Base-by-base conservation (phyloP, 2,888 invertebrate species). In the Bombylius major region DNA sequence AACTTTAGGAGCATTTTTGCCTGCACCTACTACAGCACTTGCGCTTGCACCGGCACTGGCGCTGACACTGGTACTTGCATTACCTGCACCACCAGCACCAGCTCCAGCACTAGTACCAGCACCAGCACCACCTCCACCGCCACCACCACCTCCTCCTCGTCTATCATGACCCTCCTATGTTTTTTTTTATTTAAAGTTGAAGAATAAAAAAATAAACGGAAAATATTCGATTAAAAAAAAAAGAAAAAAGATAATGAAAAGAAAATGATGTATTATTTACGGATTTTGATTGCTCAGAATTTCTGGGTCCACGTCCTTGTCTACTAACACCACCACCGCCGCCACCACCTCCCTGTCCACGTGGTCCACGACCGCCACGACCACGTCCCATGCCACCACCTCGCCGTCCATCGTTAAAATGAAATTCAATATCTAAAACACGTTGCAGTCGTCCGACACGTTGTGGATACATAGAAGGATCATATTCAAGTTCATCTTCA, bases 401-500 rank as follows among this genome's bases (percentile, higher is more conserved):
- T 65, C 89, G 84, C 64, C 87, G 80, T 50, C 80, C 82, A 69
- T 90, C 90, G 69, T 83, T 85, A 76, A 91, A 92, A 67, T 88
- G 88, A 73, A 91, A 89, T 73, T 91, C 89, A 65, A 92, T 91
- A 65, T 89, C 90, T 63, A 89, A 76, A 65, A 91, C 80, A 66
- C 87, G 88, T 75, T 90, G 90, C 72, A 89, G 86, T 58, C 90
- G 82, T 34, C 90, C 90, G 63, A 87, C 89, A 65, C 89, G 86
- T 76, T 90, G 89, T 61, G 88, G 89, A 71, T 86, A 89, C 69
- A 89, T 86, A 1, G 84, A 81, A 56, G 82, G 81, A 64, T 88
- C 88, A 65, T 83, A 87, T 63, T 83, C 82, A 58, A 81, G 70
- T 66, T 85, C 85, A 23, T 84, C 84, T 51, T 85, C 86, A 13